Evolutionary conservation across 2,113 vertebrate genomes (phyloP).

Genomic region (Gavia stellata): DNA sequence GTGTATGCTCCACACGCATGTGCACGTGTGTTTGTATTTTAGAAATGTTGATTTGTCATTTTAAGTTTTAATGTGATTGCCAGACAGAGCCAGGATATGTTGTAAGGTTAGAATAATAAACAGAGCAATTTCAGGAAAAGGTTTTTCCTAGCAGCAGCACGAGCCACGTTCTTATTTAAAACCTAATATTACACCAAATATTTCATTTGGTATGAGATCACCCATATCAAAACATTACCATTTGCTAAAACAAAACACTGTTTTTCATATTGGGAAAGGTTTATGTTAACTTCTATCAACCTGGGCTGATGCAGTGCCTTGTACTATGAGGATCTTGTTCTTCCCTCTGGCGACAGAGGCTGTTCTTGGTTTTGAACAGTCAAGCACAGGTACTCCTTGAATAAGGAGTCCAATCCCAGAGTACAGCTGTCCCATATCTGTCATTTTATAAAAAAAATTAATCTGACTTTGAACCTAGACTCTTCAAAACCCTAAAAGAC

Average conservation of each 20-base stretch:
- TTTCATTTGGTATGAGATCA: neutral
- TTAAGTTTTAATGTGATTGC: neutral
- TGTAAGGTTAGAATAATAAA: neutral
- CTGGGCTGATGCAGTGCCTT: neutral
- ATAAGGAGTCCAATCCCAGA: neutral
- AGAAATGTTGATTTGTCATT: neutral
- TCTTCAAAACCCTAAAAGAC: neutral
- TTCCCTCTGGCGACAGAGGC: neutral
- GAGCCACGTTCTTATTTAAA: neutral
- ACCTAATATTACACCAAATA: neutral
- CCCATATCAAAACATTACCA: neutral
- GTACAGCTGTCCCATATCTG: neutral
- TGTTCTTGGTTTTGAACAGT: neutral
- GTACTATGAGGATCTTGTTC: neutral
- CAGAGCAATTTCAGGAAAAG: neutral
- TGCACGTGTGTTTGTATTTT: neutral
- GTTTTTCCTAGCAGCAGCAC: neutral
- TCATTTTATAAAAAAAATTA: neutral
- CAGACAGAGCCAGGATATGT: neutral
- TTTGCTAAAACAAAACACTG: neutral
- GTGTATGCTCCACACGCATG: neutral
- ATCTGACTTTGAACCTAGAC: neutral
- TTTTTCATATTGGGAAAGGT: neutral
- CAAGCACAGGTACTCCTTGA: neutral
- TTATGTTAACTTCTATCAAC: neutral